phyloP scores from a whole-genome alignment of 2,888 invertebrate genomes.

The Diplolepis rosae region DNA sequence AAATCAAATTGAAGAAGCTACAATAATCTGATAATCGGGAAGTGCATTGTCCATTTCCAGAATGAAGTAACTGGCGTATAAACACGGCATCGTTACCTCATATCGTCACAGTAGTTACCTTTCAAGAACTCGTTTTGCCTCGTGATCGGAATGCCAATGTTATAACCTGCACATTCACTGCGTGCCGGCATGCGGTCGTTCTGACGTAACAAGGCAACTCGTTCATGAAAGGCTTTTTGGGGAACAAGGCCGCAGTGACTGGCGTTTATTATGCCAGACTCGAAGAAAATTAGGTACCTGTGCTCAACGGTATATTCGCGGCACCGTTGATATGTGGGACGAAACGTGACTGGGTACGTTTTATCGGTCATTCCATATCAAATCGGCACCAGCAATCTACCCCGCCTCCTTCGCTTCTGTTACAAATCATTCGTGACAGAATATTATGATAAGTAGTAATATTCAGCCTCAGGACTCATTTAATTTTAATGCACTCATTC shows the following conservation, averaged over 20 bases:
- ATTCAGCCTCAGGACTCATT: constrained; percentile 8
- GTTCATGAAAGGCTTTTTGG: constrained; percentile 44
- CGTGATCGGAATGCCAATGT: constrained; percentile 46
- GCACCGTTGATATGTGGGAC: constrained; percentile 60
- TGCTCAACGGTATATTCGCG: constrained; percentile 51
- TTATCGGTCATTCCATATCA: constrained; percentile 49
- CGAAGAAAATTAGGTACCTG: constrained; percentile 58
- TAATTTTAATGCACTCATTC: constrained; percentile 2
- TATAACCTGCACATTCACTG: constrained; percentile 27
- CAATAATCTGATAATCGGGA: constrained; percentile 21
- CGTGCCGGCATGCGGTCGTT: constrained; percentile 40
- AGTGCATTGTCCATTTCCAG: constrained; percentile 16
- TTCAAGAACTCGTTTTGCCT: constrained; percentile 41
- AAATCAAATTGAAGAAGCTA: constrained; percentile 11
- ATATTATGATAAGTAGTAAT: constrained; percentile 7
- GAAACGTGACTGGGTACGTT: constrained; percentile 60
- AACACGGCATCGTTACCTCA: constrained; percentile 28
- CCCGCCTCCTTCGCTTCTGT: constrained; percentile 19
- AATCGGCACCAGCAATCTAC: constrained; percentile 43
- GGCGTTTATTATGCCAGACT: constrained; percentile 57
- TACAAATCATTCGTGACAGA: constrained; percentile 27
- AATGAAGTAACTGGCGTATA: constrained; percentile 26
- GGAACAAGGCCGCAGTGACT: constrained; percentile 53
- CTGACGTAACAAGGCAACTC: constrained; percentile 48
- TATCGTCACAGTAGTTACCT: constrained; percentile 40